phyloP scores from a whole-genome alignment of 1,140 invertebrate genomes.

The Drosophila kepulauana region DNA sequence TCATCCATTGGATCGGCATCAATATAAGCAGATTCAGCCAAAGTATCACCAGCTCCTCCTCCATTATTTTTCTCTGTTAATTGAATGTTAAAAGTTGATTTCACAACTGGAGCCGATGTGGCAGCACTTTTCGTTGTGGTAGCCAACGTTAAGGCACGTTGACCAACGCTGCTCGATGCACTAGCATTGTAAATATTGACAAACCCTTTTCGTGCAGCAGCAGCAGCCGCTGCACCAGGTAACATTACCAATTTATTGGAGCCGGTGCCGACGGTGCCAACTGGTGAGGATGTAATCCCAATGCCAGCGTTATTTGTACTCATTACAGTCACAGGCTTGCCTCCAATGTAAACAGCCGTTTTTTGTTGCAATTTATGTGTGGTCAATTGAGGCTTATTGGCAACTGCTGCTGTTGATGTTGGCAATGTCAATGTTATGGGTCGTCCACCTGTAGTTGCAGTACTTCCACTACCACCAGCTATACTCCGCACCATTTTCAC shows the following conservation, averaged over 20 bases:
- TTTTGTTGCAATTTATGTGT: conserved; percentile 85
- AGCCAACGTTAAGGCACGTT: conserved; percentile 60
- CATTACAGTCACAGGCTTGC: conserved; percentile 90
- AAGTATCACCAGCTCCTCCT: conserved; percentile 72
- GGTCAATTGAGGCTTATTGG: conserved; percentile 10
- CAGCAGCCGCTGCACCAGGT: conserved; percentile 70
- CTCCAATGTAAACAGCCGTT: conserved; percentile 87
- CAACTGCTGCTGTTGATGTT: conserved; percentile 68
- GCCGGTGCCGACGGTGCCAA: conserved; percentile 69
- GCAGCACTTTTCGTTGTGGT: conserved; percentile 52
- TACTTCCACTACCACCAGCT: conserved; percentile 45
- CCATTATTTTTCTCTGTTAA: conserved; percentile 33
- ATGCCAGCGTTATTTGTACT: conserved; percentile 80
- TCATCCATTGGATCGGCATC: conserved; percentile 75
- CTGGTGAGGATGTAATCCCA: neutral
- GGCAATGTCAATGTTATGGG: conserved; percentile 90
- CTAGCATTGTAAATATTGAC: conserved; percentile 73
- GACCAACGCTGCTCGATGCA: conserved; percentile 17
- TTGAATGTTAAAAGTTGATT: conserved; percentile 64
- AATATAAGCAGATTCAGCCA: conserved; percentile 34
- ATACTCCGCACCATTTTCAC: conserved; percentile 89
- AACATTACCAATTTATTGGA: conserved; percentile 79
- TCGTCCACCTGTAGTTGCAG: conserved; percentile 85
- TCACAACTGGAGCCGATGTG: conserved; percentile 51
- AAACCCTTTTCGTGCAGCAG: conserved; percentile 73